phyloP scores from a whole-genome alignment of 1,140 invertebrate genomes.

The Procambarus virginalis region DNA sequence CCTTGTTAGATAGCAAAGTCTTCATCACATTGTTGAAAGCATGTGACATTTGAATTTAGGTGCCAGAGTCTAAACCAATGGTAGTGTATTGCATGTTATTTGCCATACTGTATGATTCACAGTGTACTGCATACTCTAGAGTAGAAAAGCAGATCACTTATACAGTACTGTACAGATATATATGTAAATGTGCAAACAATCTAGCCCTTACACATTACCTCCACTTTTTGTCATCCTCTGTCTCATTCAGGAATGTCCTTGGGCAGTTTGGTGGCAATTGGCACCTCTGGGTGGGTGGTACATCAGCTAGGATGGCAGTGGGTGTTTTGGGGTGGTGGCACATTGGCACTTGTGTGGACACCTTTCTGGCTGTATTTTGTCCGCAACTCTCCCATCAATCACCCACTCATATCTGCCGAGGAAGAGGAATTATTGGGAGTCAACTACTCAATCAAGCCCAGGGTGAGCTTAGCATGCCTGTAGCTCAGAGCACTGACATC shows the following conservation, averaged over 20 bases:
- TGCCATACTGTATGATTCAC: too few species aligned
- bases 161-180: too few species aligned
- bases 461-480: slow-evolving; percentile 9
- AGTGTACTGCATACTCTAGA: too few species aligned
- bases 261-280: slow-evolving; percentile 39
- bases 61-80: too few species aligned
- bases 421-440: slow-evolving; percentile 23
- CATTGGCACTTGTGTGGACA: slow-evolving; percentile 35
- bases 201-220: too few species aligned
- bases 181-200: too few species aligned
- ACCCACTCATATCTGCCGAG: slow-evolving; percentile 26
- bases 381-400: slow-evolving; percentile 20
- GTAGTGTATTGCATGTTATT: too few species aligned
- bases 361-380: slow-evolving; percentile 53
- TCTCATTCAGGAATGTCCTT: slow-evolving; percentile 31
- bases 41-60: too few species aligned
- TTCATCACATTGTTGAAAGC: too few species aligned
- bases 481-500: too few species aligned
- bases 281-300: slow-evolving; percentile 32
- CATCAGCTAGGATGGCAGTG: slow-evolving; percentile 43
- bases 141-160: too few species aligned
- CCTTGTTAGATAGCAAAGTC: too few species aligned
- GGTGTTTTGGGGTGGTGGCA: slow-evolving; percentile 48
- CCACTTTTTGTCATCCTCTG: background rate
- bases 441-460: slow-evolving; percentile 36